Base-by-base conservation (phyloP, 2,888 invertebrate species). In the Hypomecis punctinalis region DNA sequence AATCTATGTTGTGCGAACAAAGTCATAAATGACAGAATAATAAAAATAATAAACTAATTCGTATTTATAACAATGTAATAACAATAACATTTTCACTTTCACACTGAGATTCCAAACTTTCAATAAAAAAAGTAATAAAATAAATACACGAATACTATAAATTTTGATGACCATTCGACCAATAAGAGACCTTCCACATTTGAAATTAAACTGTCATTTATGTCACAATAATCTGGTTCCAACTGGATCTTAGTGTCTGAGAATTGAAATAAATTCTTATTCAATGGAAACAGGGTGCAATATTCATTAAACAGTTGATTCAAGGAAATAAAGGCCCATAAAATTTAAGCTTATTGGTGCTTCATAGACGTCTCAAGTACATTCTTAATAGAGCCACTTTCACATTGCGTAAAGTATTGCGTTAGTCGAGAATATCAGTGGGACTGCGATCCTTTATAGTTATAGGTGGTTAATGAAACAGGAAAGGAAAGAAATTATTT, bases 151-250 rank as follows among this genome's bases (percentile, higher is more conserved):
- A 51, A 40, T 33, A 52, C 5, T 40, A 45, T 39, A 62, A n/a
- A 0, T 13, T 65, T 71, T 70, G 49, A 71, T 68, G 47, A 53
- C 35, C 43, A 54, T 40, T 61, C 53, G 43, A 48, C 71, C 73
- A 73, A 73, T 71, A 42, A 43, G 23, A 57, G 53, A 61, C 63
- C 62, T 58, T 67, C 51, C 40, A 67, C 53, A 66, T 70, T 66
- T 69, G 63, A 68, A 72, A 71, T 73, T 59, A 65, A 72, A 70
- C 68, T 70, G 68, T 69, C 67, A 67, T 71, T 68, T 71, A 65
- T 54, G 69, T 70, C 68, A 70, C 68, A 39, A 53, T 61, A 59
- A 39, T 49, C 67, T 40, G 36, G 53, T 64, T 45, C 43, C 51
- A 54, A 60, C 61, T 48, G 40, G 52, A 62, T 56, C 5, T 58